phyloP scores from a whole-genome alignment of 2,113 vertebrate species.

The Ameiurus melas region DNA sequence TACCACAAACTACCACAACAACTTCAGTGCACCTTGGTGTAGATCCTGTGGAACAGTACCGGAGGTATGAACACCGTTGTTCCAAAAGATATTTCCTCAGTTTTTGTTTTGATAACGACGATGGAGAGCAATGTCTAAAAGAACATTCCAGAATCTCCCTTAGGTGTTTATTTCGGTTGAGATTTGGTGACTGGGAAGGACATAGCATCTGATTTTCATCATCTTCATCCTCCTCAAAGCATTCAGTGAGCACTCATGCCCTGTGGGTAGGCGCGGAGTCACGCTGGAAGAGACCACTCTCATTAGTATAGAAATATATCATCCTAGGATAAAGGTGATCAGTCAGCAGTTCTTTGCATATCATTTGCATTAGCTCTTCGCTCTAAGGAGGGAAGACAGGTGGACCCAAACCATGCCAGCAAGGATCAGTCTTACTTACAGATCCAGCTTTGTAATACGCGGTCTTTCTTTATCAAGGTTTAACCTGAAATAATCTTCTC shows the following conservation, averaged over 20 bases:
- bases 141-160: not conserved
- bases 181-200: not conserved
- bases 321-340: not conserved
- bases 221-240: not conserved
- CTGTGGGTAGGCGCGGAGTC: not conserved
- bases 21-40: not conserved
- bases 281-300: not conserved
- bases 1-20: not conserved
- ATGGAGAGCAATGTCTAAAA: not conserved
- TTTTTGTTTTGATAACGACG: not conserved
- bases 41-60: not conserved
- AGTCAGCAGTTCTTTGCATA: not conserved
- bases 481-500: conserved; percentile 2
- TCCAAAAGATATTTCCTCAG: not conserved
- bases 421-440: no score
- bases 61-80: not conserved
- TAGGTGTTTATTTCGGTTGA: not conserved
- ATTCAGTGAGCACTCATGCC: not conserved
- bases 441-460: not conserved
- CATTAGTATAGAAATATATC: not conserved
- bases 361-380: not conserved
- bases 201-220: not conserved
- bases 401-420: not conserved
- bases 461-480: not conserved
- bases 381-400: not conserved